Evolutionary conservation across 2,797 vertebrate species (phyloP).

Genomic region (Hypotaenidia okinawae): DNA sequence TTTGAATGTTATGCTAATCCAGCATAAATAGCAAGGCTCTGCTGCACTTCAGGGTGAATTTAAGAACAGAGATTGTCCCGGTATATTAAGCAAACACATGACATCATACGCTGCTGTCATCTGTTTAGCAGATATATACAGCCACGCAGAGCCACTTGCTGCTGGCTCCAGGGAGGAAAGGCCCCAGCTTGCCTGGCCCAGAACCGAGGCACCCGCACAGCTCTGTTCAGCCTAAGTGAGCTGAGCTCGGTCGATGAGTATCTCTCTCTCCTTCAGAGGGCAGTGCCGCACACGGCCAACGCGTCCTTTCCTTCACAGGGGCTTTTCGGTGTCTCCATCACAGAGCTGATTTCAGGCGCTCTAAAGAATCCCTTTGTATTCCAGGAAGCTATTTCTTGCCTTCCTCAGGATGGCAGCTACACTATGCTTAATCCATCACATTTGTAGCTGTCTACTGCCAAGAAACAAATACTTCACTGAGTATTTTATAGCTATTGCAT

Average conservation of each 20-base stretch:
- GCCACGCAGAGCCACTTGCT: not conserved
- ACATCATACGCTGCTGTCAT: not conserved
- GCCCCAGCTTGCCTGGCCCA: not conserved
- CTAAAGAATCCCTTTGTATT: not conserved
- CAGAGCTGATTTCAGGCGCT: not conserved
- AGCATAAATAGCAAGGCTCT: not conserved
- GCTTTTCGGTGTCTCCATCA: not conserved
- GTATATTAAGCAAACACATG: not conserved
- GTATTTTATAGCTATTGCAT: conserved; percentile 25
- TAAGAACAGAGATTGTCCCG: not conserved
- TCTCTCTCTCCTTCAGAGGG: not conserved
- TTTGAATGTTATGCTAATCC: not conserved
- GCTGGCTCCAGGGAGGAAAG: not conserved
- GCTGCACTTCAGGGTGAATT: not conserved
- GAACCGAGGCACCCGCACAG: not conserved
- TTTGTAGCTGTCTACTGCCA: conserved; percentile 31
- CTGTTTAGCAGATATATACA: not conserved
- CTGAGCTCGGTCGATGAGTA: accelerated
- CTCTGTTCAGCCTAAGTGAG: accelerated
- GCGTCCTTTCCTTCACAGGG: not conserved
- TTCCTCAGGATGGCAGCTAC: conserved; percentile 33
- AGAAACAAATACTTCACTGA: conserved; percentile 50
- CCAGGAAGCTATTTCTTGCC: conserved; percentile 3
- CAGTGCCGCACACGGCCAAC: not conserved
- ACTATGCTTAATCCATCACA: conserved; percentile 1